Evolutionary conservation across 2,113 vertebrate species (phyloP).

Genomic region (Acrocephalus kingi): DNA sequence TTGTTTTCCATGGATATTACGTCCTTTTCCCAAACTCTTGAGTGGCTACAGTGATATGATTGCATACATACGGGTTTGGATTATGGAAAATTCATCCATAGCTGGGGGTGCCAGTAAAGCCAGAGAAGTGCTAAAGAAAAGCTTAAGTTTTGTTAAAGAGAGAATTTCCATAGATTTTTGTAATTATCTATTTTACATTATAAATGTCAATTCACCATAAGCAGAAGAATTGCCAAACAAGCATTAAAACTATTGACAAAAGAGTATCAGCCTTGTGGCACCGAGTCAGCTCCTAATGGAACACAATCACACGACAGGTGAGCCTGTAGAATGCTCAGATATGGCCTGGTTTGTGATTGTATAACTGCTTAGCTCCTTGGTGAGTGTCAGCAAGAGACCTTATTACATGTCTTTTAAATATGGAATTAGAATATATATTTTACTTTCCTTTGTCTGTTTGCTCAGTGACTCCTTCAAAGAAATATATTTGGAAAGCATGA

Average conservation of each 20-base stretch:
- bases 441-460: not conserved
- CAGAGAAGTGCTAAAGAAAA: not conserved
- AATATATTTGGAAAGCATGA: constrained; percentile 2
- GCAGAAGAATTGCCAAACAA: not conserved
- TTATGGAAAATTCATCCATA: not conserved
- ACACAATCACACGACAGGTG: accelerated
- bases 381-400: not conserved
- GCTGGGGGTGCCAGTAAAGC: not conserved
- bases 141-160: not conserved
- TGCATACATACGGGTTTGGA: not conserved
- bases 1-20: accelerated
- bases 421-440: not conserved
- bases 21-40: not conserved
- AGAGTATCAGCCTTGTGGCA: not conserved
- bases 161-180: not conserved
- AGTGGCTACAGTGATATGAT: accelerated
- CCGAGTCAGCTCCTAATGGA: not conserved
- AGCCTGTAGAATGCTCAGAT: not conserved
- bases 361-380: not conserved
- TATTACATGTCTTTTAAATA: not conserved
- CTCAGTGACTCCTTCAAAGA: not conserved
- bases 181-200: not conserved
- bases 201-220: not conserved
- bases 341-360: not conserved
- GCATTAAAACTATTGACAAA: not conserved